Base-by-base conservation (phyloP, 2,113 vertebrate genomes). In the Jaculus jaculus region DNA sequence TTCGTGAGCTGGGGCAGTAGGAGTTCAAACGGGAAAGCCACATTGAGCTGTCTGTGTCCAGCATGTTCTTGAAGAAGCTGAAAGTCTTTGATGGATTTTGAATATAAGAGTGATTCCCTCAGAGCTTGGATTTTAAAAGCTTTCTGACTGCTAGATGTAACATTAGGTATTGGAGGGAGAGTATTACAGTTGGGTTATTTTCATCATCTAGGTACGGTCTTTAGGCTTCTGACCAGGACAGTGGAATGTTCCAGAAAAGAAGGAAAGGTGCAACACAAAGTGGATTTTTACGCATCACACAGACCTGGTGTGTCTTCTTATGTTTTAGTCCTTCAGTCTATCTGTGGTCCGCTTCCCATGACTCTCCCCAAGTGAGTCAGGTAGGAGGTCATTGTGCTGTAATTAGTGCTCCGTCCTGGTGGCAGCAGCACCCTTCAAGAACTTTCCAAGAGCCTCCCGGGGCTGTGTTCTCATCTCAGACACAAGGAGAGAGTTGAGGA, bases 321-420 rank as follows among this genome's bases (percentile, higher is more conserved):
- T 60, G 58, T 89, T 84, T 80, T 66, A 77, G 37, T 68, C 71
- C 83, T 92, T 90, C 88, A 77, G 77, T 73, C 63, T 91, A 73
- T 74, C 74, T n/a, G 11, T 77, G 23, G 79, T 37, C 51, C 83
- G 10, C 85, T 94, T 88, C 69, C 80, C 74, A 4, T 73, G 47
- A 51, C 66, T 79, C 37, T 68, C 69, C 54, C 37, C 13, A 74
- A n/a, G 26, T 60, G 66, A 77, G 51, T 93, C 65, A 83, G 34
- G 10, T n/a, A 79, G 91, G 47, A 95, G 87, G 73, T 87, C 78
- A 51, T 77, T 58, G 81, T 5, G 32, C 61, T 51, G 37, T 83
- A 90, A 91, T 85, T 89, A 92, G 26, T 23, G 4, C 68, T 72
- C 74, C 77, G 84, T 84, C 75, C 51, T 80, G 68, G 42, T 28